Base-by-base conservation (phyloP, 2,888 invertebrate species). In the Luperina testacea region DNA sequence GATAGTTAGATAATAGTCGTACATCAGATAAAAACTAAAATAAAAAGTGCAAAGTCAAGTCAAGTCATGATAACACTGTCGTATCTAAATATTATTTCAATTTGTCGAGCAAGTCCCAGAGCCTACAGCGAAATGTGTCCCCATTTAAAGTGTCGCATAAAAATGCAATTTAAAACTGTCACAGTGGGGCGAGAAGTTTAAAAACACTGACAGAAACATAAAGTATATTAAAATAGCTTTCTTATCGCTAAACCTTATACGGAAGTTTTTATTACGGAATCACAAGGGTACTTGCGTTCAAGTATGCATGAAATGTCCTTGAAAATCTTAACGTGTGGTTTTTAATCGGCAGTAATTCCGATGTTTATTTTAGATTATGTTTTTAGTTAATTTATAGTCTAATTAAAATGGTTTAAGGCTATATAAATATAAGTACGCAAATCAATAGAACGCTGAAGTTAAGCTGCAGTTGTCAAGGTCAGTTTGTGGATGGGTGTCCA, bases 151-250 rank as follows among this genome's bases (percentile, higher is more conserved):
- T 86, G 88, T 86, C 80, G 89, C 82, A 82, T 87, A 88, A 88
- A 88, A 88, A 88, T 88, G 89, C 88, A 88, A 88, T 88, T 88
- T 88, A 87, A 87, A 87, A 80, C 78, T 86, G 88, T 88, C 88
- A 87, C 84, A 78, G 71, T 78, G 78, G 83, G 78, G 89, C 84
- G 80, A 84, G 78, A 84, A 83, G 71, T 86, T 86, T 88, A 76
- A 81, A 78, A 86, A 83, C 72, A 81, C 61, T 82, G 82, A 89
- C 87, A 86, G 80, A 78, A 81, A 78, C 84, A 84, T 82, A 75
- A 84, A 70, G 77, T 80, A 82, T 84, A 87, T 84, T 87, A 83
- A 84, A 87, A 89, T 84, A 87, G 77, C 78, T 81, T 82, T 80
- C 80, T 86, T 85, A 88, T 80, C 69, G 57, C n/a, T 59, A 63